A percentile compares a stretch with the other conserved stretches of the same genome.
Evolutionary conservation across 37 sponge, comb jelly and placozoan genomes (phyloP).

Genomic region (Halichondria panicea): DNA sequence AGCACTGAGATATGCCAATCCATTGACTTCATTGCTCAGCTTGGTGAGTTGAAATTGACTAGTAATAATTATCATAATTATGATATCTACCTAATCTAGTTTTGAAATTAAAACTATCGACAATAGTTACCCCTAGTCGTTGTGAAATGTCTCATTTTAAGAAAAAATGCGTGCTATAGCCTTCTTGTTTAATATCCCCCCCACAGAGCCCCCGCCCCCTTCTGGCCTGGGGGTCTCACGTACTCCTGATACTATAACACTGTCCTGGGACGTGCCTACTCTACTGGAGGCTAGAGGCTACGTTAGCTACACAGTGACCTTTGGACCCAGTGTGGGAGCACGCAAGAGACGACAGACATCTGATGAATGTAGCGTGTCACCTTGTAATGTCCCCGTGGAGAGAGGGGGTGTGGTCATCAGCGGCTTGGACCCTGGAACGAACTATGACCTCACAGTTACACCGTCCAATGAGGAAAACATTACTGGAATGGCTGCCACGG

Average conservation of each 20-base stretch:
- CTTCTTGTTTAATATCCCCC: neutral
- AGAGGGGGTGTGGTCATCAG: slow-evolving; percentile 12
- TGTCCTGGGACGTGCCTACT: slow-evolving; percentile 22
- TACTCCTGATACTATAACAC: too few relatives aligned
- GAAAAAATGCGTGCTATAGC: neutral
- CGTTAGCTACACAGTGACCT: slow-evolving; percentile 17
- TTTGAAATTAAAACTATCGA: neutral
- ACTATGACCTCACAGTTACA: neutral
- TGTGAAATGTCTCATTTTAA: neutral
- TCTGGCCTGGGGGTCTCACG: too few relatives aligned
- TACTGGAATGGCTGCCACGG: neutral
- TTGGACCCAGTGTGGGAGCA: neutral
- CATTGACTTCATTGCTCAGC: slow-evolving; percentile 14
- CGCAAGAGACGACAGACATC: neutral
- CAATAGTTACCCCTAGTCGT: neutral
- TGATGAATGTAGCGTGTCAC: neutral
- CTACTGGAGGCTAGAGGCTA: slow-evolving; percentile 31
- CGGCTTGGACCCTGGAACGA: slow-evolving; percentile 6
- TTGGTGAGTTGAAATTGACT: too few relatives aligned
- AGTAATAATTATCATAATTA: neutral
- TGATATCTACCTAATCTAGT: neutral
- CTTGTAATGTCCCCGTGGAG: slow-evolving; percentile 1
- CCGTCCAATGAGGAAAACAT: slow-evolving; percentile 18
- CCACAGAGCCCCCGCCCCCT: neutral
- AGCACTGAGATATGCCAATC: neutral